Conservation (phyloP, 2,888 invertebrate genomes). For the Nomada goodeniana region DNA sequence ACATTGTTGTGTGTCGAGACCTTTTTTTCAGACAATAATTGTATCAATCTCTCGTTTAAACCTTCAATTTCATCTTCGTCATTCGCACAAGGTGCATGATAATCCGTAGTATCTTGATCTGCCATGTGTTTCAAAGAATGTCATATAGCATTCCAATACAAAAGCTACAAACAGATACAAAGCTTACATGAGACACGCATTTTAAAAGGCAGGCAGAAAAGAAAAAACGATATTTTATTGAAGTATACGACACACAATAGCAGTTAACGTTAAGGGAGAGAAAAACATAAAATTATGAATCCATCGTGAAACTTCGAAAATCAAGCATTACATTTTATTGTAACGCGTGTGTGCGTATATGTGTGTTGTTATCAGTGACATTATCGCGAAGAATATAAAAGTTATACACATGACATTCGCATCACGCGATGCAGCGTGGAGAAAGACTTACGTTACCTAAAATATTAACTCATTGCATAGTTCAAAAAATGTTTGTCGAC, state of each 20-base stretch:
- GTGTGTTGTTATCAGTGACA: background rate
- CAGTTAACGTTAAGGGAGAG: background rate
- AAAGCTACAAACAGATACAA: slow-evolving; percentile 47
- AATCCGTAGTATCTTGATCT: slow-evolving; percentile 63
- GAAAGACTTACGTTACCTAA: slow-evolving; percentile 58
- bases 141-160: slow-evolving; percentile 45
- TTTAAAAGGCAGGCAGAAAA: background rate
- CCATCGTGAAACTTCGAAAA: slow-evolving; percentile 2
- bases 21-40: slow-evolving; percentile 74
- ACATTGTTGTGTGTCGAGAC: slow-evolving; percentile 62
- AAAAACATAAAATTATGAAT: background rate
- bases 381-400: slow-evolving; percentile 1
- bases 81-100: slow-evolving; percentile 67
- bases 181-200: background rate
- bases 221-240: background rate
- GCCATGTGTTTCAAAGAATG: slow-evolving; percentile 70
- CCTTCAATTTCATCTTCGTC: slow-evolving; percentile 77
- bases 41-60: slow-evolving; percentile 77
- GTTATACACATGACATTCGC: background rate
- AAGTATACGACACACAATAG: background rate
- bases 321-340: background rate
- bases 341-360: background rate
- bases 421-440: background rate
- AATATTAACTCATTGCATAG: slow-evolving; percentile 60
- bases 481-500: slow-evolving; percentile 33